Base-by-base conservation (phyloP, 1,140 invertebrate genomes). In the Lasioglossum albipes region DNA sequence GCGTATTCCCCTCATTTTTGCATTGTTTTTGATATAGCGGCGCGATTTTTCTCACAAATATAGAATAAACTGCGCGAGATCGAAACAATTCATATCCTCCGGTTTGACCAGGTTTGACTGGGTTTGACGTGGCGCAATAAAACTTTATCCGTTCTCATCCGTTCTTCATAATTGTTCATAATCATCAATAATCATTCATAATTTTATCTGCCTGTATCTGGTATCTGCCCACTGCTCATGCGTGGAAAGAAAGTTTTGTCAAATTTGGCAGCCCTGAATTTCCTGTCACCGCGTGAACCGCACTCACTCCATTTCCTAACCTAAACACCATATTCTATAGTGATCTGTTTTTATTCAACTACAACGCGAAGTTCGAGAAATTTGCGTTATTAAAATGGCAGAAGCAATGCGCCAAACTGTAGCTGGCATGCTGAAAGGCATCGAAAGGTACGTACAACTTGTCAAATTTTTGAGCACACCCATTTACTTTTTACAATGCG, bases 371-470 rank as follows among this genome's bases (percentile, higher is more conserved):
- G 18, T 42, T 13, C 27, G 5, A 16, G 3, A 36, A 67, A 31
- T 27, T 18, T 20, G 22, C 7, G 3, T 10, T 54, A 91, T 10
- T 54, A 91, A 84, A 87, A 96, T 96, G 95, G 95, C 94, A 31
- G 96, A 97, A 90, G 95, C 95, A 84, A 97, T 97, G 96, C 95
- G 96, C 92, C 95, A 96, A 88, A 95, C 95, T 49, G 95, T 97
- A 61, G 95, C 95, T 49, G 93, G 93, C 31, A 96, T 97, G 94
- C 91, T 97, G 9, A 96, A 96, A 91, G 96, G 96, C 78, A 97
- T 97, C 77, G 96, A 97, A 93, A 95, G 96, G 96, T 97, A 94
- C 89, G 87, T 86, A 22, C 54, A 61, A 61, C 71, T 49, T 81
- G 57, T 42, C 18, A 42, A 52, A 42, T n/a, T 7, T 69, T n/a